Evolutionary conservation across 2,888 invertebrate species (phyloP), one percentile per base, ranked within the genome.

Genomic region (Nemoura dubitans): DNA sequence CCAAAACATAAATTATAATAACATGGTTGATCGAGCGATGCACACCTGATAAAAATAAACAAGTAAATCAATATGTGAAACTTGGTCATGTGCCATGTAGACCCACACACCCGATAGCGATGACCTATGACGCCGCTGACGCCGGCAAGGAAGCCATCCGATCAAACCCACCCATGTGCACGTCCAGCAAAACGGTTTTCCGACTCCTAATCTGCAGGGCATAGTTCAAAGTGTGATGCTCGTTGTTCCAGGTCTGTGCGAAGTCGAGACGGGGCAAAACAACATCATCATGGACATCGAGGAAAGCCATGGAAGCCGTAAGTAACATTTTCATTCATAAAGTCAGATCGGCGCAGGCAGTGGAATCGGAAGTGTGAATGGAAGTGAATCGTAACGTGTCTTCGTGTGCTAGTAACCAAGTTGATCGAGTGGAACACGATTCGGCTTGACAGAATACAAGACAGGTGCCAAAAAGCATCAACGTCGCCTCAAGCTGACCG

Each of bases 251-350:
- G 95, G 94, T 88, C 90, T 94, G 87, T 98, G 97, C 92, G 97
- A 97, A 91, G 96, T 97, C 90, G 96, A 97, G 93, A 96, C 95
- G 87, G 96, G 97, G 76, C 96, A 97, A 90, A 96, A 97, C 59
- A 97, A 97, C 91, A 97, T 97, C 89, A 97, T 98, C 90, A 93
- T 98, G 89, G 97, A 97, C 91, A 97, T 97, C 89, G 96, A 97
- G 91, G 98, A 98, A 92, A 97, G 97, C 91, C 93, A 95, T 91
- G 97, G 96, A 89, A 93, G 94, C 90, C 95, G 97, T 97, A 93
- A 96, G 97, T 96, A 80, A 78, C 78, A 26, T 5, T 78, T 25
- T 6, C 78, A 78, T 78, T 78, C 28, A 78, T 78, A 78, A 78
- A 28, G 14, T 78, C 10, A 10, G 36, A 10, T 36, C 36, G 36